Evolutionary conservation across 2,113 vertebrate species (phyloP).

Genomic region (Leuciscus idus): DNA sequence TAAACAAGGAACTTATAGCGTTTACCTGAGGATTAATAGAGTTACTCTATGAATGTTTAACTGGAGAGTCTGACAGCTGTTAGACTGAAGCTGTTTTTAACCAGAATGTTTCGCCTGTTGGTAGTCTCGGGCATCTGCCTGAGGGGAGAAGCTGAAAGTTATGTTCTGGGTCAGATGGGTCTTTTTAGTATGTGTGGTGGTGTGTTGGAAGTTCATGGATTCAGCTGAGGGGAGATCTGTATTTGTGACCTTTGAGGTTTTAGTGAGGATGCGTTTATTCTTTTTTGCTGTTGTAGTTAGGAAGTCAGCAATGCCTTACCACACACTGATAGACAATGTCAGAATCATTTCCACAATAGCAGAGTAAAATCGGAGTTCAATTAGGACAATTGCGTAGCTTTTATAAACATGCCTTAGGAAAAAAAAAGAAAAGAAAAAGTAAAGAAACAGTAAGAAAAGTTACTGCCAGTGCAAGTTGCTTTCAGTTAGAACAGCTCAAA

Average conservation of each 20-base stretch:
- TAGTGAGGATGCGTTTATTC: neutral
- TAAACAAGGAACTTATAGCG: neutral
- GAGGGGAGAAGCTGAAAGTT: neutral
- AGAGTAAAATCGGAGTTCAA: neutral
- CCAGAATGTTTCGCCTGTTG: neutral
- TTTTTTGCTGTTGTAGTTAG: neutral
- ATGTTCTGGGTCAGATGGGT: neutral
- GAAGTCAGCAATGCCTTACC: neutral
- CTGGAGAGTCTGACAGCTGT: neutral
- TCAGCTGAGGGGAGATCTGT: conserved; percentile 1
- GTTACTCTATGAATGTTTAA: neutral
- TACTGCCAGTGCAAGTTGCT: too few species aligned
- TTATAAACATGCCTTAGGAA: too few species aligned
- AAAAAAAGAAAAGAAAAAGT: too few species aligned
- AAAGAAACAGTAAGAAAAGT: too few species aligned
- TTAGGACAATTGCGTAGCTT: too few species aligned
- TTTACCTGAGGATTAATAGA: neutral
- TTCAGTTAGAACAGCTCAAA: too few species aligned
- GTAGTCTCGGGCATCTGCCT: neutral
- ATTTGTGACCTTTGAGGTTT: conserved; percentile 6
- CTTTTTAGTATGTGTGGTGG: neutral
- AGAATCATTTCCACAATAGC: neutral
- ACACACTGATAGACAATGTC: neutral
- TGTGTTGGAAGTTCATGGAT: neutral
- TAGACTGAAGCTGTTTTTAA: neutral